A percentile compares a stretch with the other conserved stretches of the same genome.
Evolutionary conservation across 2,888 invertebrate genomes (phyloP).

Genomic region (Patella ulyssiponensis): DNA sequence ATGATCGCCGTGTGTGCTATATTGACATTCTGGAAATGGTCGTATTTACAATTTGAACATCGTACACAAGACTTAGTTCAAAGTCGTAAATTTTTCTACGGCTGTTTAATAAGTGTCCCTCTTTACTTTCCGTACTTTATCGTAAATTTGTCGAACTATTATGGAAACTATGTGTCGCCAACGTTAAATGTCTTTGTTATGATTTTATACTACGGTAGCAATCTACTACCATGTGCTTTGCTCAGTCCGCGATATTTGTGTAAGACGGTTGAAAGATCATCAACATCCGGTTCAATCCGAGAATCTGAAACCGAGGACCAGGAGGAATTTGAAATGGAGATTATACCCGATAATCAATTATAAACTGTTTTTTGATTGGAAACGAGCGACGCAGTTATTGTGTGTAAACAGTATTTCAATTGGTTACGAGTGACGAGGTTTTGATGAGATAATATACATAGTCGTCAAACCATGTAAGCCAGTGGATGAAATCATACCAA

Average conservation of each 20-base stretch:
- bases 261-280: not conserved
- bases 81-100: not conserved
- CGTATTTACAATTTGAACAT: not conserved
- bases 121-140: not conserved
- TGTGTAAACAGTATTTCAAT: too few relatives aligned
- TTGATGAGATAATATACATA: too few relatives aligned
- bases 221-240: not conserved
- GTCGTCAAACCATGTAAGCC: too few relatives aligned
- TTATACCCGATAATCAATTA: not conserved
- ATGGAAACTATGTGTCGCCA: not conserved
- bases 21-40: not conserved
- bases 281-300: not conserved
- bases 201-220: constrained; percentile 4
- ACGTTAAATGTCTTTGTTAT: not conserved
- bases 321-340: constrained; percentile 6
- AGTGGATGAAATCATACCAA: too few relatives aligned
- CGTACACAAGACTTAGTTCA: not conserved
- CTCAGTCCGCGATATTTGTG: not conserved
- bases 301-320: not conserved
- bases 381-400: too few relatives aligned
- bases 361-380: too few relatives aligned
- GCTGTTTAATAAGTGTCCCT: not conserved
- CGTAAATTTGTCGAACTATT: not conserved
- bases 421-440: too few relatives aligned
- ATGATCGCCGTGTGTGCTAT: not conserved